Percentiles rank a stretch among this genome's conserved stretches.
Evolutionary conservation across 1,140 invertebrate genomes (phyloP).

Genomic region (Conus betulinus): DNA sequence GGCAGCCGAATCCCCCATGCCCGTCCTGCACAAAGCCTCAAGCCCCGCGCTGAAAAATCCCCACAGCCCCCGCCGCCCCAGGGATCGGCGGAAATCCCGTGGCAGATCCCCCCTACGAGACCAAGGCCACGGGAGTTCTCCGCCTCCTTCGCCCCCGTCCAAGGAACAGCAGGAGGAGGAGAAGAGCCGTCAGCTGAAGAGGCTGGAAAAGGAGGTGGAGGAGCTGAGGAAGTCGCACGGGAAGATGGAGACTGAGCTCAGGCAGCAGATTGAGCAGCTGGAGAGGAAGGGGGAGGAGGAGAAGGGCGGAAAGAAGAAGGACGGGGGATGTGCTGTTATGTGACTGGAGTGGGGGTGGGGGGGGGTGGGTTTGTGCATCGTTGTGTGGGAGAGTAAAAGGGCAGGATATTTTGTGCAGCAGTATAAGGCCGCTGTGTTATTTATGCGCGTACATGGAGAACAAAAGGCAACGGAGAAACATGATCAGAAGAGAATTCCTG

Average conservation of each 20-base stretch:
- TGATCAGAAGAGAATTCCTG: too few species aligned
- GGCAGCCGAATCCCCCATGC: neutral
- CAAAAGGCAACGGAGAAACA: too few species aligned
- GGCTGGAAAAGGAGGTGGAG: slow-evolving; percentile 1
- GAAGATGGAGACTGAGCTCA: slow-evolving; percentile 9
- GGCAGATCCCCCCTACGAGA: neutral
- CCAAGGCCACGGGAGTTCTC: neutral
- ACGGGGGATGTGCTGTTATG: slow-evolving; percentile 4
- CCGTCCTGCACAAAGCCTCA: neutral
- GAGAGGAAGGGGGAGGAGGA: neutral
- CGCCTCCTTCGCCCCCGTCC: neutral
- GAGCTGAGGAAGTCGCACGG: neutral
- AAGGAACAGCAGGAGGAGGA: neutral
- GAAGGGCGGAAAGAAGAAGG: neutral
- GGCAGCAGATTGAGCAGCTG: slow-evolving; percentile 19
- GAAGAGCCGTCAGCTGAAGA: neutral
- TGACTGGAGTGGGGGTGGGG: neutral
- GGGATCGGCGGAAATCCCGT: neutral
- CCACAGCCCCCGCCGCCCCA: neutral
- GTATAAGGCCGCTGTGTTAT: too few species aligned
- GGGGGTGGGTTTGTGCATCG: neutral
- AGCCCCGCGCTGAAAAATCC: neutral
- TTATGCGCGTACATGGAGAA: too few species aligned
- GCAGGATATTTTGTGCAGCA: too few species aligned
- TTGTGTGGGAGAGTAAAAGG: neutral